Percentiles rank a stretch among this genome's conserved stretches.
Conservation (phyloP, 2,113 vertebrate species). For the Cottus gobio region DNA sequence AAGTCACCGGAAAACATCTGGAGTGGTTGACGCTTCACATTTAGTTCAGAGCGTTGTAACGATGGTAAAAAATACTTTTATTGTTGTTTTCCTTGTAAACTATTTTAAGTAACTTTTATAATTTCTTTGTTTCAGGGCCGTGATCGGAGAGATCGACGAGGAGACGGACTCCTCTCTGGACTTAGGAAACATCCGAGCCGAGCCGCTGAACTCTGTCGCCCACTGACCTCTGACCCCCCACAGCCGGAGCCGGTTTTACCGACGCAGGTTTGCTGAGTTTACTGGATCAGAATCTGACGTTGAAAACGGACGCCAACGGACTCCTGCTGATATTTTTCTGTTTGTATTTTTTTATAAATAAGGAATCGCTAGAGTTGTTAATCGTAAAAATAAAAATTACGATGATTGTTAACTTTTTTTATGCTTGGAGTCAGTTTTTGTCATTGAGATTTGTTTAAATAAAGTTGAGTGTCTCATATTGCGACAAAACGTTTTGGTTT, state of each 20-base stretch:
- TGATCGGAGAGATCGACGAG: conserved; percentile 99
- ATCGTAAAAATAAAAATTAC: no score
- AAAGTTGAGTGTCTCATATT: conserved; percentile 35
- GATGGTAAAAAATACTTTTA: no score
- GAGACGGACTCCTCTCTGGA: conserved; percentile 97
- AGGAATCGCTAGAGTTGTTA: conserved; percentile 17
- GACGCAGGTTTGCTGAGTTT: no score
- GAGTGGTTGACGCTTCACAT: no score
- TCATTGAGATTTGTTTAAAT: conserved; percentile 34
- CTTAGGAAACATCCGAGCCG: conserved; percentile 95
- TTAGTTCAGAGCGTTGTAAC: no score
- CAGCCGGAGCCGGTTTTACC: no score
- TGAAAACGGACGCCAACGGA: not conserved
- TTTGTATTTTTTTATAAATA: conserved; percentile 61
- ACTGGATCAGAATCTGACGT: no score
- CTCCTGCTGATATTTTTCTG: not conserved
- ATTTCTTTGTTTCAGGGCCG: conserved; percentile 85
- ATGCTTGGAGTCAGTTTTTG: conserved; percentile 15
- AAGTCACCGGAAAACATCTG: no score
- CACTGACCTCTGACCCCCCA: conserved; percentile 83
- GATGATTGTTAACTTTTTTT: conserved; percentile 40
- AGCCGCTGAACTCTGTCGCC: conserved; percentile 95
- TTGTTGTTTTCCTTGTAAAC: no score
- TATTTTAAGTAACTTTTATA: no score
- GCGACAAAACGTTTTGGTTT: not conserved